phyloP scores from a whole-genome alignment of 1,140 invertebrate genomes.

The Pogonomyrmex californicus region DNA sequence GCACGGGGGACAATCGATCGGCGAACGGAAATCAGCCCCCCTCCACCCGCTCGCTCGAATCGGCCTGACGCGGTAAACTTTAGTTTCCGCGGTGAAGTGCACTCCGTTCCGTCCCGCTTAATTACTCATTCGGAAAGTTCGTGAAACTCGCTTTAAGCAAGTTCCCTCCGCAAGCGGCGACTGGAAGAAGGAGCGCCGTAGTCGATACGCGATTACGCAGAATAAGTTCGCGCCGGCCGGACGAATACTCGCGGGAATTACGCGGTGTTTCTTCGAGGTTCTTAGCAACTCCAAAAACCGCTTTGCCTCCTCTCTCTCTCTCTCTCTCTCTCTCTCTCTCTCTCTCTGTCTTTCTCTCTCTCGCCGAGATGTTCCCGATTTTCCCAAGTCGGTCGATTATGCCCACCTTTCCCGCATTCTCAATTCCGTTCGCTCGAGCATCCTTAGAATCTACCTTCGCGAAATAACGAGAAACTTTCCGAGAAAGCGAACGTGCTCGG shows the following conservation, averaged over 20 bases:
- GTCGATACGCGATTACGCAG: conserved; percentile 76
- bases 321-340: too few species aligned
- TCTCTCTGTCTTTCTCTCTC: too few species aligned
- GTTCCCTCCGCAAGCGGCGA: conserved; percentile 55
- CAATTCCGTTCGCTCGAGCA: background rate
- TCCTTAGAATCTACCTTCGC: background rate
- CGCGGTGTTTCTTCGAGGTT: background rate
- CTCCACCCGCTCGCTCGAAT: conserved; percentile 45
- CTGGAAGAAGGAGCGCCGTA: conserved; percentile 13
- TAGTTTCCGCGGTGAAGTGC: conserved; percentile 64
- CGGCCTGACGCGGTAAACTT: conserved; percentile 63
- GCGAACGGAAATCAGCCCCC: background rate
- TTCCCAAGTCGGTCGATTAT: background rate
- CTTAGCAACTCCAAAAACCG: conserved; percentile 37
- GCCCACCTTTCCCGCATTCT: background rate
- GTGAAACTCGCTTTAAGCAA: conserved; percentile 73
- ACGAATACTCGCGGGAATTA: conserved; percentile 14
- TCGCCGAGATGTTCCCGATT: background rate
- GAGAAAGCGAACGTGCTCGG: too few species aligned
- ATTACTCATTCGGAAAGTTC: conserved; percentile 78
- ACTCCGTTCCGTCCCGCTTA: conserved; percentile 71
- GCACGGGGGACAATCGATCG: conserved; percentile 46
- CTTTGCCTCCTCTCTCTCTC: background rate
- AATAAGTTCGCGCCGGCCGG: conserved; percentile 64
- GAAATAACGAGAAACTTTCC: background rate